A percentile compares a stretch with the other conserved stretches of the same genome.
phyloP scores from a whole-genome alignment of 2,888 invertebrate genomes.

The Pomacea canaliculata region DNA sequence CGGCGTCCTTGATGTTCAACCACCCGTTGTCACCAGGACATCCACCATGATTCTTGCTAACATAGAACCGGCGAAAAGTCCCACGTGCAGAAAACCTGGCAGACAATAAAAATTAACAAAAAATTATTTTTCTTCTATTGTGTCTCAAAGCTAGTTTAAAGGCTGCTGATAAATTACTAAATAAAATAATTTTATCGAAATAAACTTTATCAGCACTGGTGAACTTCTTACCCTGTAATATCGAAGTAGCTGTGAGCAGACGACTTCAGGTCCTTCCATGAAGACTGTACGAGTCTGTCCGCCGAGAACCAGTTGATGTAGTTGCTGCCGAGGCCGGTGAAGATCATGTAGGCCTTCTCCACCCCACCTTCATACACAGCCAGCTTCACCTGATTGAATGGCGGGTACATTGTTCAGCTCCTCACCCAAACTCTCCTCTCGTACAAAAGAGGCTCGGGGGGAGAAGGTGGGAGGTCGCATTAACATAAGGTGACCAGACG shows the following conservation, averaged over 20 bases:
- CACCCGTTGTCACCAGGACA: slow-evolving; percentile 15
- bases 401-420: background rate
- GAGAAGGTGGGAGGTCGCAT: background rate
- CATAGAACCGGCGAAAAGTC: slow-evolving; percentile 6
- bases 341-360: slow-evolving; percentile 16
- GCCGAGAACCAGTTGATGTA: slow-evolving; percentile 23
- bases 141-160: too few relatives aligned
- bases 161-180: too few relatives aligned
- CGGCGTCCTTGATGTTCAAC: slow-evolving; percentile 10
- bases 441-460: too few relatives aligned
- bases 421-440: too few relatives aligned
- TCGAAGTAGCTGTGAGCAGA: slow-evolving; percentile 19
- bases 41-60: slow-evolving; percentile 13
- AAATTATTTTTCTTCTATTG: too few relatives aligned
- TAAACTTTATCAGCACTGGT: too few relatives aligned
- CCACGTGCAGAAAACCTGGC: too few relatives aligned
- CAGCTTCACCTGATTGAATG: slow-evolving; percentile 4
- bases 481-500: too few relatives aligned
- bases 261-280: slow-evolving; percentile 18
- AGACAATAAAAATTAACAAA: too few relatives aligned
- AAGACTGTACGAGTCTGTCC: slow-evolving; percentile 4
- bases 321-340: slow-evolving; percentile 17
- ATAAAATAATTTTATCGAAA: too few relatives aligned
- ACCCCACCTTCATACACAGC: background rate
- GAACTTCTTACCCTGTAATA: slow-evolving; percentile 9